Evolutionary conservation across 2,113 vertebrate species (phyloP), one percentile per base, ranked within the genome.

Genomic region (Cheilinus undulatus): DNA sequence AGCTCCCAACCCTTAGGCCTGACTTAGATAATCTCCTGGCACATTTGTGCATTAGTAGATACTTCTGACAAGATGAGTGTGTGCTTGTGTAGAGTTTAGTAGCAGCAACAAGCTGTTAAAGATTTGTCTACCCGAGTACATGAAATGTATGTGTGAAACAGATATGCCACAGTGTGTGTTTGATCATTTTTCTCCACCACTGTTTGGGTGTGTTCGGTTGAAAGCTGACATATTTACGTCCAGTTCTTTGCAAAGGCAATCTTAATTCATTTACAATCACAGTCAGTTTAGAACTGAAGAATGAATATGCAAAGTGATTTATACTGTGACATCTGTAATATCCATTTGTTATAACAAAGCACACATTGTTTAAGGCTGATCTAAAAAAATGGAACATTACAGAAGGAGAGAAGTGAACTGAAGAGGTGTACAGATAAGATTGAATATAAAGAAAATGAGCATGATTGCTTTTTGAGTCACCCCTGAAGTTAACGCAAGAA

Each of bases 281-380:
- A 40, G 32, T 61, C 27, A 17, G 42, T 54, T 46, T 23, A 19
- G 19, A 52, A 26, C 20, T 34, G 13, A 49, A 19, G 22, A 23
- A 40, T 34, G 13, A 56, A 43, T 50, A 59, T 48, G 45, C 57
- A 73, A 73, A 52, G 61, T 7, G 19, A 19, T 45, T 62, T 28
- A 24, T 28, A 59, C 28, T 38, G 28, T 73, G 61, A 49, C 23
- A 24, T 48, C 19, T 43, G 5, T 49, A 24, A 52, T 32, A 23
- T 76, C 34, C 56, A 61, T 69, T 80, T 73, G 64, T 61, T 0
- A 50, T 22, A 45, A 65, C 26, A 23, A 62, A 53, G 73, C 61
- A 69, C 73, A 77, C 60, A 3, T 64, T 42, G 24, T 20, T 19
- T 20, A 27, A 60, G 22, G 49, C 32, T 7, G 0, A 36, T 38